Conservation (phyloP, 2,797 vertebrate species). For the Tympanoctomys barrerae region DNA sequence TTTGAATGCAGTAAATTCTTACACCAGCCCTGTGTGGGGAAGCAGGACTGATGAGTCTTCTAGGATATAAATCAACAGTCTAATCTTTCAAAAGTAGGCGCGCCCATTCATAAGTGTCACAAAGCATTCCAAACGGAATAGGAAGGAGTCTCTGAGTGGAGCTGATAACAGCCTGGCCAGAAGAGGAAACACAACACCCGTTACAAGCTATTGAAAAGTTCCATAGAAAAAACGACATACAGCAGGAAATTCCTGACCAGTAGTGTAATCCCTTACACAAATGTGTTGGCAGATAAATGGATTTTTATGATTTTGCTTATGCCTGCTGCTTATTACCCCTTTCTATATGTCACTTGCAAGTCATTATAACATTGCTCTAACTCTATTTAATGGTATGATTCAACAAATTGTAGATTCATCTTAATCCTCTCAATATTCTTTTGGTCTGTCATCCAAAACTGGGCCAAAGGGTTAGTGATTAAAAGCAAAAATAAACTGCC, state of each 20-base stretch:
- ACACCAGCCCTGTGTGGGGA: not conserved
- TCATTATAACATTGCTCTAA: conserved; percentile 49
- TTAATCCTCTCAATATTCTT: conserved; percentile 45
- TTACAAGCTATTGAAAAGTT: conserved; percentile 75
- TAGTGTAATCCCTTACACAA: conserved; percentile 82
- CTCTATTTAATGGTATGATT: conserved; percentile 27
- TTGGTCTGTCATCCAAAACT: conserved; percentile 48
- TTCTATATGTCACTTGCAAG: conserved; percentile 76
- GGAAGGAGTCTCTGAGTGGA: conserved; percentile 76
- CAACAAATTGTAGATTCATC: conserved; percentile 35
- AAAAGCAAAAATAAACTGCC: conserved; percentile 40
- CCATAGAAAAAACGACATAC: conserved; percentile 59
- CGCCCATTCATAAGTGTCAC: conserved; percentile 65
- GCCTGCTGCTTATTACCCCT: conserved; percentile 72
- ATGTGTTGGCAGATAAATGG: conserved; percentile 84
- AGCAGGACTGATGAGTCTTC: conserved; percentile 45
- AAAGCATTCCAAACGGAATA: conserved; percentile 61
- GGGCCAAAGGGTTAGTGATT: conserved; percentile 2
- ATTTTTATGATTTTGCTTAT: conserved; percentile 82
- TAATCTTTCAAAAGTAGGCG: conserved; percentile 54
- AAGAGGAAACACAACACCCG: conserved; percentile 65
- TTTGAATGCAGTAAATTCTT: conserved; percentile 41
- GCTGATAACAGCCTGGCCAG: conserved; percentile 70
- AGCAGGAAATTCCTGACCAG: conserved; percentile 84
- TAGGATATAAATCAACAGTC: conserved; percentile 35